A percentile compares a stretch with the other conserved stretches of the same genome.
These are phyloP conservation scores for Drosophila lini DNA, from an alignment of 1,140 invertebrate genomes.

Conservation along the genomic window DNA sequence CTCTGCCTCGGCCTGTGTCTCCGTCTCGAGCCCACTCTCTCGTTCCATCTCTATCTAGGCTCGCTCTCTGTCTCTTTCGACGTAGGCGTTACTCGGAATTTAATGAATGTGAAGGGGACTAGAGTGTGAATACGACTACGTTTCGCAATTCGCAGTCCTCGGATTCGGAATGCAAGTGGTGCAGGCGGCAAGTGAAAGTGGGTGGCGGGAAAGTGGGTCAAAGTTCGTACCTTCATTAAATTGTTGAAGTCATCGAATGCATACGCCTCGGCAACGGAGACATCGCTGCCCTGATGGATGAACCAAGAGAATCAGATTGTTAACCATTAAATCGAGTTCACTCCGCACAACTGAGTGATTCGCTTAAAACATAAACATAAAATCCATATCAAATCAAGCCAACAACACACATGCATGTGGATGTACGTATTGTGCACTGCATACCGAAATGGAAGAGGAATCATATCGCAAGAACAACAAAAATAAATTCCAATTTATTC, in stretches of 20 bases:
- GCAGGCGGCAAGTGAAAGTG: conserved; percentile 1
- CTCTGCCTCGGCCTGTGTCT: background rate
- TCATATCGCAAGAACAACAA: conserved; percentile 8
- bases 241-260: conserved; percentile 84
- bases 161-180: conserved; percentile 36
- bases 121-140: conserved; percentile 53
- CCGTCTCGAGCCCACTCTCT: background rate
- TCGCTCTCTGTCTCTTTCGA: background rate
- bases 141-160: conserved; percentile 19
- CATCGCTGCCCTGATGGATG: conserved; percentile 76
- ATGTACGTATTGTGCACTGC: conserved; percentile 15
- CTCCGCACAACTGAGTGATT: conserved; percentile 26
- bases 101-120: conserved; percentile 61
- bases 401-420: conserved; percentile 17
- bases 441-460: conserved; percentile 20
- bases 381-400: conserved; percentile 33
- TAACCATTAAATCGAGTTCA: conserved; percentile 43
- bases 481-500: conserved; percentile 67
- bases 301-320: conserved; percentile 37
- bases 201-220: conserved; percentile 56
- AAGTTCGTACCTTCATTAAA: conserved; percentile 82
- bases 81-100: conserved; percentile 55
- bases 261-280: conserved; percentile 79
- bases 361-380: conserved; percentile 44
- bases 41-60: background rate